Percentiles rank a stretch among this genome's conserved stretches.
These are phyloP conservation scores for Aeoliscus strigatus DNA, from an alignment of 2,797 vertebrate genomes.

Conservation along the genomic window DNA sequence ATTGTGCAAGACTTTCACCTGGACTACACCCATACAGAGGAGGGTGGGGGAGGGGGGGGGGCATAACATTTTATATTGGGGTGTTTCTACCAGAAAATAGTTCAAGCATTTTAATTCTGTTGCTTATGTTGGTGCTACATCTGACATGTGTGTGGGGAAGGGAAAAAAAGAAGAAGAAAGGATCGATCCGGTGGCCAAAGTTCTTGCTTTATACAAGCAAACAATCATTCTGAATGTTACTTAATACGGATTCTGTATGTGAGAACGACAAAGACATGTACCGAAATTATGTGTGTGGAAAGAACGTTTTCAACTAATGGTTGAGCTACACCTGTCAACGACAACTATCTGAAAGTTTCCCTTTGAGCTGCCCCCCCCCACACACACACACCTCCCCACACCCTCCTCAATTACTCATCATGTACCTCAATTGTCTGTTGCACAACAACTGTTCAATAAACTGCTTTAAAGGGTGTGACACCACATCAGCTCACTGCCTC, in stretches of 20 bases:
- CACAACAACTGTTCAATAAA: constrained; percentile 89
- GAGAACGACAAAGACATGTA: constrained; percentile 34
- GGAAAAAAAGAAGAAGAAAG: constrained; percentile 22
- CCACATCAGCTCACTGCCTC: constrained; percentile 79
- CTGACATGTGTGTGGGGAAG: constrained; percentile 33
- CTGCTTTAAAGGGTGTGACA: constrained; percentile 88
- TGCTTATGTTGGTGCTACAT: constrained; percentile 62
- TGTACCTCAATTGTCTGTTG: constrained; percentile 93
- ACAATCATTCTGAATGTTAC: constrained; percentile 53
- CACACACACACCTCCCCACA: no score
- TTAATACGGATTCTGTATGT: constrained; percentile 46
- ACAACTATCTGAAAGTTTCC: constrained; percentile 56
- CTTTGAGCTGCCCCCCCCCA: constrained; percentile 32
- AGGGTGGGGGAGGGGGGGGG: constrained; percentile 58
- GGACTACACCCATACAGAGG: constrained; percentile 75
- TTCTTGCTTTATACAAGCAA: constrained; percentile 56
- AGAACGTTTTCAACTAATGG: constrained; percentile 35
- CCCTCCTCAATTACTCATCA: constrained; percentile 73
- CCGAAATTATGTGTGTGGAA: constrained; percentile 33
- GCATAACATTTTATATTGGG: constrained; percentile 16
- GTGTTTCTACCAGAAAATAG: constrained; percentile 20
- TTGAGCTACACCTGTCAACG: constrained; percentile 33
- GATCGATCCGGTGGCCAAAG: constrained; percentile 62
- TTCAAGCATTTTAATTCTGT: constrained; percentile 41
- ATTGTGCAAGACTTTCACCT: constrained; percentile 69